Conservation (phyloP, 2,797 vertebrate species). For the Acipenser ruthenus region DNA sequence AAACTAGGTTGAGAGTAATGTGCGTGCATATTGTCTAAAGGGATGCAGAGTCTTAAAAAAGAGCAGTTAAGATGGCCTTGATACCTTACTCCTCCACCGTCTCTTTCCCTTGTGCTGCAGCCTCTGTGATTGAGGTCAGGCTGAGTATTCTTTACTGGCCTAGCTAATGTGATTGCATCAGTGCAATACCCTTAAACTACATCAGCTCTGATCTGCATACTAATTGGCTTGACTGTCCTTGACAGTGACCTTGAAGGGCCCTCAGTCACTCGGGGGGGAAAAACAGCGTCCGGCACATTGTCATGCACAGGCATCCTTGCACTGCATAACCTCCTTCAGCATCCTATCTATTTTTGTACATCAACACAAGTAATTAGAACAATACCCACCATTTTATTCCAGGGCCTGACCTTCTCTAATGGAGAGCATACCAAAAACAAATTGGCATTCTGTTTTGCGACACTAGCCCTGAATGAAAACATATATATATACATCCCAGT, state of each 20-base stretch:
- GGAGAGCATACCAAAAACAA: conserved; percentile 54
- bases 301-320: conserved; percentile 52
- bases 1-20: too few species aligned
- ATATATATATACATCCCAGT: too few species aligned
- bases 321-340: neutral
- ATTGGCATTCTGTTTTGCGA: conserved; percentile 57
- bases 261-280: conserved; percentile 76
- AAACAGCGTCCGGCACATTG: conserved; percentile 79
- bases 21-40: neutral
- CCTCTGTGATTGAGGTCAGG: conserved; percentile 81
- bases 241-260: conserved; percentile 77
- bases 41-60: conserved; percentile 25
- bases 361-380: conserved; percentile 70
- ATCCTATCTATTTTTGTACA: conserved; percentile 47
- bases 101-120: conserved; percentile 47
- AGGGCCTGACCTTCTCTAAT: conserved; percentile 63
- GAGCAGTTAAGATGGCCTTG: conserved; percentile 25
- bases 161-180: conserved; percentile 94
- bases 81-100: conserved; percentile 18
- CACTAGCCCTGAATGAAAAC: conserved; percentile 46
- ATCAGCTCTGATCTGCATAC: conserved; percentile 94
- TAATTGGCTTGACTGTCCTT: conserved; percentile 92
- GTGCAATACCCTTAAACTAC: conserved; percentile 96
- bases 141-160: conserved; percentile 81
- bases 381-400: conserved; percentile 61